A percentile compares a stretch with the other conserved stretches of the same genome.
Conservation (phyloP, 2,113 vertebrate species). For the Campylomormyrus numenius region DNA sequence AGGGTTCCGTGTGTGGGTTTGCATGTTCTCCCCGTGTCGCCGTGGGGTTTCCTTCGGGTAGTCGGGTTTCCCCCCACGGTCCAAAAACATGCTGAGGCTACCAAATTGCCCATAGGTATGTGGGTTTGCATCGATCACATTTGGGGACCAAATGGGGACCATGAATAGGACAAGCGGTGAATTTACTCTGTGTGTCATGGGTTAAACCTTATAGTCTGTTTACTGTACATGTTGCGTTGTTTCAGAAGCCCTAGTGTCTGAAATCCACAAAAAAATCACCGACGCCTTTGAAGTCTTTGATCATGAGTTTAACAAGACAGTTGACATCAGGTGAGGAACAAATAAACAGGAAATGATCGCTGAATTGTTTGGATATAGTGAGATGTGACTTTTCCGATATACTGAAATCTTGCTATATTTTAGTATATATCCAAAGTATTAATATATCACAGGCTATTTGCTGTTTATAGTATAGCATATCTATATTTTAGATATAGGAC, state of each 20-base stretch:
- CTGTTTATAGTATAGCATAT: not conserved
- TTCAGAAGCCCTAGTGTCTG: slow-evolving; percentile 57
- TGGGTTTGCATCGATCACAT: too few species aligned
- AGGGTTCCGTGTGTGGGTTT: not conserved
- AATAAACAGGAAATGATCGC: not conserved
- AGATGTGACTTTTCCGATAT: not conserved
- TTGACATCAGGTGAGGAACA: slow-evolving; percentile 78
- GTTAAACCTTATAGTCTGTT: not conserved
- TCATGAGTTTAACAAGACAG: slow-evolving; percentile 71
- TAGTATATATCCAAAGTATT: not conserved
- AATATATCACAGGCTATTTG: not conserved
- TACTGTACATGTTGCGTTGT: not conserved
- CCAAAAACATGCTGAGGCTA: too few species aligned
- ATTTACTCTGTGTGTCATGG: not conserved
- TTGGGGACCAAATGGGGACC: not conserved
- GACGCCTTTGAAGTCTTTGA: slow-evolving; percentile 87
- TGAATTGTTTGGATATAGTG: not conserved
- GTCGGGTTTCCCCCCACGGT: too few species aligned
- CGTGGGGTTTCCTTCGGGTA: too few species aligned
- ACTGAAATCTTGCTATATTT: not conserved
- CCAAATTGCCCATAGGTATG: too few species aligned
- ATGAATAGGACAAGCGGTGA: not conserved
- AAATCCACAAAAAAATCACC: slow-evolving; percentile 71
- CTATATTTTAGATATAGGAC: not conserved
- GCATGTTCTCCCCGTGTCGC: not conserved